phyloP scores from a whole-genome alignment of 2,888 invertebrate species.

The Tanypteryx hageni region DNA sequence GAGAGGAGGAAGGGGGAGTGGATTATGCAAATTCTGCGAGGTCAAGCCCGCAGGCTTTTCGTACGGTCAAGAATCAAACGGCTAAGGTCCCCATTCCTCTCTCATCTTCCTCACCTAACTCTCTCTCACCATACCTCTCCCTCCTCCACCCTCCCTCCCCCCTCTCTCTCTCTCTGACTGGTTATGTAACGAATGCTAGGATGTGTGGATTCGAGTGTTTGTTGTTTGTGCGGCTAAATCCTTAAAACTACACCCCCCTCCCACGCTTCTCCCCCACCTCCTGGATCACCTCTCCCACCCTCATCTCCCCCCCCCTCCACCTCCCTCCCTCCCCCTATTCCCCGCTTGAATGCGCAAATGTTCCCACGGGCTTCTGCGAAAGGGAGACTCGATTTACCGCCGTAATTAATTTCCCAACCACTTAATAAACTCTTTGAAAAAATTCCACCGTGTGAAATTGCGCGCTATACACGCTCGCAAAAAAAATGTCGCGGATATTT shows the following conservation, averaged over 20 bases:
- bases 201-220: constrained; percentile 4
- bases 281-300: no score
- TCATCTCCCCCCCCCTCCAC: not conserved
- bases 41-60: constrained; percentile 22
- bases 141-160: not conserved
- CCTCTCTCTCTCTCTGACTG: not conserved
- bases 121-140: not conserved
- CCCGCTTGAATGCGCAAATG: not conserved
- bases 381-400: constrained; percentile 7
- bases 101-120: not conserved
- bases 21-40: constrained; percentile 28
- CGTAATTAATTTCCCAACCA: constrained; percentile 4
- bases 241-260: not conserved
- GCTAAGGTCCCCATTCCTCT: constrained; percentile 18
- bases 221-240: constrained; percentile 6
- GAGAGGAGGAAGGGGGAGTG: not conserved
- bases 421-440: constrained; percentile 26
- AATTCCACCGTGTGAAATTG: not conserved
- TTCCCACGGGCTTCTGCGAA: constrained; percentile 22
- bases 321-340: not conserved
- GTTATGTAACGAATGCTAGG: not conserved
- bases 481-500: not conserved
- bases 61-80: constrained; percentile 31
- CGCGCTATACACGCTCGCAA: not conserved
- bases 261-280: no score